Conservation (phyloP, 2,797 vertebrate species). For the Harpagifer antarcticus region DNA sequence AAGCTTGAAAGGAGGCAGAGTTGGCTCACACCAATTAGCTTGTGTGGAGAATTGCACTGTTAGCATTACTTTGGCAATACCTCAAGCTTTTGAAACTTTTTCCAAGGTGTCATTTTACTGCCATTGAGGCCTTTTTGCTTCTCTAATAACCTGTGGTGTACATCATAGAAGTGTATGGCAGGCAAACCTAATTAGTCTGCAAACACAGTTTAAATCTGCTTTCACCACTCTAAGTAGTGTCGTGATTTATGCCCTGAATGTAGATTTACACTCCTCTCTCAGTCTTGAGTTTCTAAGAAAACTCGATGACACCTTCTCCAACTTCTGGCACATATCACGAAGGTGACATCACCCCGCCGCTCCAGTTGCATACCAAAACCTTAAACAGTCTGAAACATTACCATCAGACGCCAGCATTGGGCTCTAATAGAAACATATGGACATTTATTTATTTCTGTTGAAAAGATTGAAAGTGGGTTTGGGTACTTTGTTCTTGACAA, state of each 20-base stretch:
- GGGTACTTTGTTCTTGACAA: background rate
- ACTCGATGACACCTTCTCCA: slow-evolving; percentile 35
- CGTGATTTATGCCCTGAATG: slow-evolving; percentile 21
- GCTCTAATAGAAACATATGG: slow-evolving; percentile 60
- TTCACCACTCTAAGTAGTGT: slow-evolving; percentile 9
- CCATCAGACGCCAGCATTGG: slow-evolving; percentile 15
- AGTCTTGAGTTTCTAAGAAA: slow-evolving; percentile 14
- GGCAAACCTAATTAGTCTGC: slow-evolving; percentile 23
- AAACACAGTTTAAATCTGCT: slow-evolving; percentile 28
- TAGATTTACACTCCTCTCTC: slow-evolving; percentile 23
- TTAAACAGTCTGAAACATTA: slow-evolving; percentile 33
- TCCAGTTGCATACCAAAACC: slow-evolving; percentile 41
- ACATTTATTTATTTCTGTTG: slow-evolving; percentile 7
- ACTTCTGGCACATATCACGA: slow-evolving; percentile 27
- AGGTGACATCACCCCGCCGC: slow-evolving; percentile 59
- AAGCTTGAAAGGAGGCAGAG: slow-evolving; percentile 54
- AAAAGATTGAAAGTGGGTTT: slow-evolving; percentile 9
- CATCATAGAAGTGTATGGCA: slow-evolving; percentile 26
- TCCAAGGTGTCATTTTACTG: slow-evolving; percentile 66
- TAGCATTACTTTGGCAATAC: slow-evolving; percentile 63
- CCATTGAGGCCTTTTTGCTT: slow-evolving; percentile 40
- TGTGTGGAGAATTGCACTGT: slow-evolving; percentile 52
- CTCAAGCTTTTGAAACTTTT: slow-evolving; percentile 49
- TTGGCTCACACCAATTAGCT: slow-evolving; percentile 35
- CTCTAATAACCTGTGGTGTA: slow-evolving; percentile 16